Evolutionary conservation across 2,113 vertebrate species (phyloP), one percentile per base, ranked within the genome.

Genomic region (Microtus montanus): DNA sequence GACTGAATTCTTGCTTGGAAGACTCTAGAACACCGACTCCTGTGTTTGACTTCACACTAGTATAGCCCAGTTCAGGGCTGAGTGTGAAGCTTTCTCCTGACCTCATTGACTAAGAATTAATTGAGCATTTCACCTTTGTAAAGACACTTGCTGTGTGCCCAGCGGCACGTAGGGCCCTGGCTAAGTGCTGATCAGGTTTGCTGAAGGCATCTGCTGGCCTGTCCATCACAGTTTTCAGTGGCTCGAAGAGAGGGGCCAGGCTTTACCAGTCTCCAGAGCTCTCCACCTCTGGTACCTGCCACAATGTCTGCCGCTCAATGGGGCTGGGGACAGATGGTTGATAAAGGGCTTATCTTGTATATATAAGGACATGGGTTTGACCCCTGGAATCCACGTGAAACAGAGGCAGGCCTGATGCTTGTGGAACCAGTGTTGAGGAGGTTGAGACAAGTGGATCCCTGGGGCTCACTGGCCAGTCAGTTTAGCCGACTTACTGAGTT

Each of bases 1-100:
- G 38, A 47, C 61, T 71, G 70, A 38, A 12, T 89, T 49, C 49
- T 74, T 52, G 22, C 17, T 41, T 12, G n/a, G 20, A 41, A n/a
- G 66, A 58, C 41, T 5, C 3, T 7, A 70, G 79, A 70, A 1
- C 68, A 58, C 3, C 30, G 17, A 68, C 41, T 87, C 41, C 71
- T 12, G 0, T 1, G 12, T 58, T 64, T n/a, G 28, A 17, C 5
- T 47, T 30, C 49, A 49, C 10, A 0, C n/a, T 14, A 12, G 73
- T 12, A 77, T 47, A 71, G 71, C 13, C 17, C 38, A 9, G 30
- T 38, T 83, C 92, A 41, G 28, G n/a, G 28, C 5, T 5, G 66
- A 74, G 77, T 41, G 78, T 35, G 12, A 20, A 14, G 7, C 54
- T 30, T 63, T 64, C 24, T 78, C 28, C 3, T 41, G 85, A 14